Base-by-base conservation (phyloP, 1,140 invertebrate species). In the Hermetia illucens region DNA sequence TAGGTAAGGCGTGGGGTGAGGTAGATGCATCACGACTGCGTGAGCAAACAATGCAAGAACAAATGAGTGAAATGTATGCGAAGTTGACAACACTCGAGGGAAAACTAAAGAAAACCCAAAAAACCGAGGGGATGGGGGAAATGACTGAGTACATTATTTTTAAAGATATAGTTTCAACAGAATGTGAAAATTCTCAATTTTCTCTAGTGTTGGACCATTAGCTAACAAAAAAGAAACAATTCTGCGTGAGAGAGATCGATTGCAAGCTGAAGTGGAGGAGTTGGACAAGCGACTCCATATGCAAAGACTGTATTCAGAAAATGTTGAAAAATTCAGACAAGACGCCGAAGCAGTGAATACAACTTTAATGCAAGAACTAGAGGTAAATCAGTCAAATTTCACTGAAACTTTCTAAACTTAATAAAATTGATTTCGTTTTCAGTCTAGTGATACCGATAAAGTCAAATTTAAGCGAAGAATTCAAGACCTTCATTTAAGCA, bases 21-120 rank as follows among this genome's bases (percentile, higher is more conserved):
- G 53, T 58, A 0, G 63, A 65, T 31, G 55, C 59, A 2, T 54
- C 62, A n/a, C 61, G 64, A 29, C 42, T 43, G 2, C 51, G 65
- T 1, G 65, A 67, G 22, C 61, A 58, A 34, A 55, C 52, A 13
- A 52, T 60, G 1, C 61, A 61, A 21, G 58, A 64, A 21, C 37
- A 50, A 5, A 59, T 62, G 3, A 53, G 57, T 21, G 63, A 59
- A 42, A 43, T 65, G 36, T 51, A 58, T 17, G 27, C 62, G 12
- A 56, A 61, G 33, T 51, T 65, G 12, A 34, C 36, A 3, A 58
- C 57, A 44, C 40, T 65, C 22, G 49, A 47, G 25, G 44, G 51
- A 1, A 57, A 64, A 37, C 39, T 63, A 16, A 53, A 55, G 12
- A 50, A 55, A 24, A 59, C 55, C 24, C 55, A 52, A 15, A 47